Percentiles rank a stretch among this genome's conserved stretches.
These are phyloP conservation scores for Oryzias sinensis DNA, from an alignment of 2,797 vertebrate species.

Conservation along the genomic window DNA sequence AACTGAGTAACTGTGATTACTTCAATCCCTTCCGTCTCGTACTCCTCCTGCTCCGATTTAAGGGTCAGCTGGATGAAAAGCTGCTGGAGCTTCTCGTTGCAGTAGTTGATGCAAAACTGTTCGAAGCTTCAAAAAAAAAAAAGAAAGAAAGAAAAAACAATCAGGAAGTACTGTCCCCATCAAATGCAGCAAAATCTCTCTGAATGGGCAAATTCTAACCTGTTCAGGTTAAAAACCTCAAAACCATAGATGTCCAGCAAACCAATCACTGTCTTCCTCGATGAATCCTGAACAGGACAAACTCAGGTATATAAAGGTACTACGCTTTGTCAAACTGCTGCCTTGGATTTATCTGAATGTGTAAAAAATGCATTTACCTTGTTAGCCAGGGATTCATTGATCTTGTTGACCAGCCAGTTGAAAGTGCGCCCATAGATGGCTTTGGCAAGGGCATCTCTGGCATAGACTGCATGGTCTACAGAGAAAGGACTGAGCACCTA, in stretches of 20 bases:
- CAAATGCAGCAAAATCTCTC: not conserved
- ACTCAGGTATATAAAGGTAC: slow-evolving; percentile 6
- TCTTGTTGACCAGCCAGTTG: slow-evolving; percentile 92
- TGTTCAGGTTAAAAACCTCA: slow-evolving; percentile 92
- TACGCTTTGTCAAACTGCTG: no score
- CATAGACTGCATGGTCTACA: slow-evolving; percentile 84
- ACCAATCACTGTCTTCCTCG: slow-evolving; percentile 89
- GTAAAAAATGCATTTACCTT: slow-evolving; percentile 69
- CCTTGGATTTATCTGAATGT: not conserved
- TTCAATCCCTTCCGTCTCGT: slow-evolving; percentile 91
- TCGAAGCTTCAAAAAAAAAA: slow-evolving; percentile 83
- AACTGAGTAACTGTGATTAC: slow-evolving; percentile 62
- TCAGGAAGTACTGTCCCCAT: not conserved
- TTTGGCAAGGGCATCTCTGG: slow-evolving; percentile 91
- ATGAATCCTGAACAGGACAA: slow-evolving; percentile 80
- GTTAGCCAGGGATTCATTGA: slow-evolving; percentile 89
- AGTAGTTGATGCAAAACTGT: slow-evolving; percentile 98
- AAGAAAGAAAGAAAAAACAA: not conserved
- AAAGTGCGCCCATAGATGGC: slow-evolving; percentile 92
- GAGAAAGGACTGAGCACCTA: slow-evolving; percentile 90
- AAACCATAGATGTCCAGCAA: slow-evolving; percentile 96
- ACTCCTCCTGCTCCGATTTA: slow-evolving; percentile 94
- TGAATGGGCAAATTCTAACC: slow-evolving; percentile 66
- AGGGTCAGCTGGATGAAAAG: slow-evolving; percentile 92
- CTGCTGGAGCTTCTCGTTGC: slow-evolving; percentile 97